Base-by-base conservation (phyloP, 1,140 invertebrate species). In the Tetramorium simillimum region DNA sequence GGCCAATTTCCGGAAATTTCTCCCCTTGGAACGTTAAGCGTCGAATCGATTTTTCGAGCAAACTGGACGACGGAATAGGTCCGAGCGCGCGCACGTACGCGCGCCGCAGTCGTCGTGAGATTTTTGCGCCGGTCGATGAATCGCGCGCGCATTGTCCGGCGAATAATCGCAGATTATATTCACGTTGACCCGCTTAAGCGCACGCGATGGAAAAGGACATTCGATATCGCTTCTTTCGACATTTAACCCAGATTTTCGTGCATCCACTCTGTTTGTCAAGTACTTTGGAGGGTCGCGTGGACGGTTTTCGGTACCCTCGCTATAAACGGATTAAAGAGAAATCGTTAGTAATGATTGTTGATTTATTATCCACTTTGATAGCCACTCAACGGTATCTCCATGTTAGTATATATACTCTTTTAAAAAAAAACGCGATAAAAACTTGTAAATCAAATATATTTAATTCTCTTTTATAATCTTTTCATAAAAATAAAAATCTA, bases 141-240 rank as follows among this genome's bases (percentile, higher is more conserved):
- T 53, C 77, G 46, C 77, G 63, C 77, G 62, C 33, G 21, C 21
- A 18, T 70, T 56, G 53, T 43, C 51, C 43, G 21, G n/a, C 46
- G 77, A 69, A 67, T 80, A 84, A 75, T 84, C 69, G 9, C 46
- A 46, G 69, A 73, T 84, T 84, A 84, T 84, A 84, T 84, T 75
- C 80, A 49, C 80, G 80, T 60, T 60, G 80, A 60, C 69, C 53
- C 69, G 80, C 33, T 82, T 73, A 37, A 58, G 12, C 53, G 37
- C 80, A 58, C 78, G 65, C 78, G 67, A 82, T 37, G 37, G 67
- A 75, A 73, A 84, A 46, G 40, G 28, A 60, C 69, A 49, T 84
- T 75, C 28, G 67, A 72, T 58, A 58, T 58, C 69, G 80, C 56
- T 84, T 84, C 80, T 84, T 75, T 84, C 40, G 49, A 5, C 69